A percentile compares a stretch with the other conserved stretches of the same genome.
phyloP scores from a whole-genome alignment of 2,888 invertebrate species.

The Drosophila histrio region DNA sequence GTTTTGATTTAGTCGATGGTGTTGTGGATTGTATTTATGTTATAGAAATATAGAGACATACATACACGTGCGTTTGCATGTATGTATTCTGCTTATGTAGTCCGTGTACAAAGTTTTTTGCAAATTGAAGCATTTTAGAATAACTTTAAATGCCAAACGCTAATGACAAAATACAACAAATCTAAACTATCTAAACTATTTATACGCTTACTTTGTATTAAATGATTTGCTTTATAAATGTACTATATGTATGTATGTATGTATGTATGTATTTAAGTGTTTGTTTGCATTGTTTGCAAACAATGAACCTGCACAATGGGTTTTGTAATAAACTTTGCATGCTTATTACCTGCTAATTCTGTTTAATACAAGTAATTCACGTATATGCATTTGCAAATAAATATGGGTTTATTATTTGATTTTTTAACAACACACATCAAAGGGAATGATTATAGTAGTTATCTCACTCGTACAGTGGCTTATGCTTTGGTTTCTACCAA shows the following conservation, averaged over 20 bases:
- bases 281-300: constrained; percentile 2
- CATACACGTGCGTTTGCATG: not conserved
- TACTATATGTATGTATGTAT: not conserved
- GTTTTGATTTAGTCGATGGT: not conserved
- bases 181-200: constrained; percentile 18
- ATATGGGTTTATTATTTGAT: not conserved
- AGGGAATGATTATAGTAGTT: not conserved
- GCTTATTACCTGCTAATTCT: constrained; percentile 16
- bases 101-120: not conserved
- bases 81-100: not conserved
- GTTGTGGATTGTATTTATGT: not conserved
- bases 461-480: not conserved
- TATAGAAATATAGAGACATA: not conserved
- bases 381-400: not conserved
- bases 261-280: not conserved
- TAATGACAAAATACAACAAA: constrained; percentile 7
- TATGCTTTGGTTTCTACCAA: no score
- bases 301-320: constrained; percentile 10
- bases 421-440: not conserved
- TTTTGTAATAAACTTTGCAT: constrained; percentile 8
- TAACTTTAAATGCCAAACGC: constrained; percentile 2
- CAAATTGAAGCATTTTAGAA: not conserved
- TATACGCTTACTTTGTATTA: not conserved
- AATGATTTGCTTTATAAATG: not conserved
- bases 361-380: not conserved